Conservation (phyloP, 2,113 vertebrate genomes). For the Halcyon malimbica region DNA sequence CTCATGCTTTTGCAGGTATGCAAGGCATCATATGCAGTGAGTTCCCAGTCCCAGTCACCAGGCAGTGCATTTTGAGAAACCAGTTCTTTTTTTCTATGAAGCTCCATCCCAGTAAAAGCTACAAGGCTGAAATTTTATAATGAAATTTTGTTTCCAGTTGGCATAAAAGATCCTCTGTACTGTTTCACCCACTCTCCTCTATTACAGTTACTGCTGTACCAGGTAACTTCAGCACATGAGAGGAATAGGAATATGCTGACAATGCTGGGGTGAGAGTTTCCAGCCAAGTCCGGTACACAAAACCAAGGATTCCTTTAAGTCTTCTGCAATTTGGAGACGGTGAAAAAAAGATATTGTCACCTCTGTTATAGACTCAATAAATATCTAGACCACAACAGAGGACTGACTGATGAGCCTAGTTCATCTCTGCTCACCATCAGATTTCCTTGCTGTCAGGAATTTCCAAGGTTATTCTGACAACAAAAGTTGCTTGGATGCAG, state of each 20-base stretch:
- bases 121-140: not conserved
- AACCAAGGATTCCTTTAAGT: not conserved
- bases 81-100: not conserved
- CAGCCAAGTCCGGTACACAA: not conserved
- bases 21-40: not conserved
- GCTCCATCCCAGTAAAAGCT: not conserved
- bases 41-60: not conserved
- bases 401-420: not conserved
- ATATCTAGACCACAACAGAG: not conserved
- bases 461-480: constrained; percentile 47
- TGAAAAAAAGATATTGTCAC: not conserved
- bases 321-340: not conserved
- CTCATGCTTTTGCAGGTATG: not conserved
- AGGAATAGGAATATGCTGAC: not conserved
- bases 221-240: not conserved
- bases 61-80: not conserved
- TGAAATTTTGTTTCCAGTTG: not conserved
- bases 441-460: not conserved
- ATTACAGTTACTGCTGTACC: not conserved
- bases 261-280: not conserved
- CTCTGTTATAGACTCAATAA: not conserved
- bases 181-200: not conserved
- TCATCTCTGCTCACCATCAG: not conserved
- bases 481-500: constrained; percentile 14
- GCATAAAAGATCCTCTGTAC: not conserved